A percentile compares a stretch with the other conserved stretches of the same genome.
Evolutionary conservation across 2,113 vertebrate genomes (phyloP).

Genomic region (Drymodes brunneopygia): DNA sequence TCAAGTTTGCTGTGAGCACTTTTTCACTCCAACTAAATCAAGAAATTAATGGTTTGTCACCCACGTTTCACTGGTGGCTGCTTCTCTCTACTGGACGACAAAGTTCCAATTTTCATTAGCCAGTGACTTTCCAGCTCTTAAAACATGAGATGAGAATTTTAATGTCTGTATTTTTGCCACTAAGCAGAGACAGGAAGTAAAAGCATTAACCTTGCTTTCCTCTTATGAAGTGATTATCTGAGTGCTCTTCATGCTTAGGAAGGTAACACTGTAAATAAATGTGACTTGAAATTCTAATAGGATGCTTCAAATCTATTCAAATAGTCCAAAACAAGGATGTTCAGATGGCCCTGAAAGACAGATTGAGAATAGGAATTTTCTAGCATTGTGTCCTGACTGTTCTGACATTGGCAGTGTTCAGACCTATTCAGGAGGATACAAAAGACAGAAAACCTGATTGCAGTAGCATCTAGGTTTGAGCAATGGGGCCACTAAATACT

Average conservation of each 20-base stretch:
- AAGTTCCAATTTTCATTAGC: not conserved
- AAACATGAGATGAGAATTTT: not conserved
- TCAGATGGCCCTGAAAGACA: not conserved
- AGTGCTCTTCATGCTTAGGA: not conserved
- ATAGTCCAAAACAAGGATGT: not conserved
- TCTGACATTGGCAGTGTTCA: not conserved
- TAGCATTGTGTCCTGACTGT: not conserved
- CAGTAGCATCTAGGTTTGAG: not conserved
- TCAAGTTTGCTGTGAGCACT: not conserved
- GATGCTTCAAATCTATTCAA: not conserved
- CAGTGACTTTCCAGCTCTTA: not conserved
- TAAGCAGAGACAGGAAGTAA: not conserved
- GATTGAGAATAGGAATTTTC: not conserved
- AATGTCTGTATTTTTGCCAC: not conserved
- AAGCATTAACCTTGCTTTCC: conserved; percentile 6
- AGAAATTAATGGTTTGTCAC: not conserved
- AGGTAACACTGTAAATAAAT: not conserved
- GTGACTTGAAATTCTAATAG: not conserved
- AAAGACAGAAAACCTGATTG: conserved; percentile 37
- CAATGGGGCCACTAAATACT: not conserved
- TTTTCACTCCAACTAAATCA: not conserved
- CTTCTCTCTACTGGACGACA: not conserved
- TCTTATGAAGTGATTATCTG: not conserved
- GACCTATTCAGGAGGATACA: conserved; percentile 23
- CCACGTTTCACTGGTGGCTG: not conserved